Evolutionary conservation across 2,888 invertebrate genomes (phyloP).

Genomic region (Lasioglossum oenotherae): DNA sequence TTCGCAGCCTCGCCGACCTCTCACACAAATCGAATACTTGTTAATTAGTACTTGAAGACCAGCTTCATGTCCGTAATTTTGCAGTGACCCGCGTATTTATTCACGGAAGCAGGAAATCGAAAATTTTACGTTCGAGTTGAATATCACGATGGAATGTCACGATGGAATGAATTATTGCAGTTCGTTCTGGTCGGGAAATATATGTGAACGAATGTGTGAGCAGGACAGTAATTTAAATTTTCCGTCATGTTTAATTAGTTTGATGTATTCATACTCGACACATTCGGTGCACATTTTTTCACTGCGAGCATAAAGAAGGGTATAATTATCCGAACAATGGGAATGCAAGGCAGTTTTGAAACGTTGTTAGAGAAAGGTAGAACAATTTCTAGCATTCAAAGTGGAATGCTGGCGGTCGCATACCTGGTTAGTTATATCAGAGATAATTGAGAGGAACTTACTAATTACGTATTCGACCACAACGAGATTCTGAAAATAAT

Average conservation of each 20-base stretch:
- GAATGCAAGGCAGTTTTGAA: neutral
- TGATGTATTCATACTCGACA: neutral
- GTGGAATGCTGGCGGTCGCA: neutral
- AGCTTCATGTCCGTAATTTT: neutral
- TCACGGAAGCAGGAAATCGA: neutral
- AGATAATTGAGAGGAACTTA: neutral
- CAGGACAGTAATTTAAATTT: neutral
- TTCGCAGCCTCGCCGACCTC: neutral
- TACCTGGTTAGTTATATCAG: neutral
- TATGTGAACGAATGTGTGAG: neutral
- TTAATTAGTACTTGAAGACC: neutral
- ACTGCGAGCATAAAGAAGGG: neutral
- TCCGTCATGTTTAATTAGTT: neutral
- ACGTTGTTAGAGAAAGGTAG: neutral
- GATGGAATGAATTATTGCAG: neutral
- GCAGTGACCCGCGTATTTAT: neutral
- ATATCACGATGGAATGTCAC: neutral
- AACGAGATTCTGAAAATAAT: neutral
- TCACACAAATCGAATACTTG: neutral
- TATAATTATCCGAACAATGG: neutral
- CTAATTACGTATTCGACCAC: neutral
- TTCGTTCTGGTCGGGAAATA: neutral
- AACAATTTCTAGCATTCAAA: neutral
- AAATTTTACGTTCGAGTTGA: neutral
- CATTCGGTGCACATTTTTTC: neutral